Base-by-base conservation (phyloP, 1,140 invertebrate species). In the Globodera rostochiensis region DNA sequence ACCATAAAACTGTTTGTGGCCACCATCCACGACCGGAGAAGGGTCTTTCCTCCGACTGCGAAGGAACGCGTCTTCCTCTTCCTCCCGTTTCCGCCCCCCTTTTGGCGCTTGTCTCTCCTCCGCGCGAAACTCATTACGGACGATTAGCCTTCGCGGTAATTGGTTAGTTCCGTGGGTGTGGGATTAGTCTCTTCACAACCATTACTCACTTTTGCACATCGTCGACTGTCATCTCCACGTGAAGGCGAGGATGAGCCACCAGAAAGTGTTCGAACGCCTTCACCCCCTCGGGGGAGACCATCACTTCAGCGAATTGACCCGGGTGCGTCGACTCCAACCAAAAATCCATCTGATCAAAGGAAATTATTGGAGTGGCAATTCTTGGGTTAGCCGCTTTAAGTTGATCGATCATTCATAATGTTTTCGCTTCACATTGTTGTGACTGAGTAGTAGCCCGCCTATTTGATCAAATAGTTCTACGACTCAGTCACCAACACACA, bases 121-220 rank as follows among this genome's bases (percentile, higher is more conserved):
- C 9, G 79, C 36, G 4, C 8, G 19, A 45, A 81, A 25, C 19
- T 74, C 79, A 25, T 74, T 77, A 46, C 50, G 53, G 25, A 71
- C 64, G 47, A 81, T 82, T 69, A 50, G 70, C 21, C 70, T 82
- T 9, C 0, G 11, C n/a, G 21, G 25, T 13, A 6, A 47, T 25
- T 21, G 47, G 19, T 9, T 53, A 64, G 4, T 25, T 15, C 57
- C 53, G 70, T 15, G 19, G 25, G 45, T 64, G 19, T 57, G 47
- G 25, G 53, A 80, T 76, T 47, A n/a, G 4, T 25, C 5, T 49
- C 66, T 13, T 36, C 36, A 36, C 36, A 36, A 36, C 36, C 46
- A n/a, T 49, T 50, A 57, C 47, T 74, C 45, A 86, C 85, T 88
- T 84, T 66, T 89, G 76, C 19, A 90, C 88, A 75, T 90, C 83